Evolutionary conservation across 2,888 invertebrate genomes (phyloP).

Genomic region (Zhuqinia jingwanae): DNA sequence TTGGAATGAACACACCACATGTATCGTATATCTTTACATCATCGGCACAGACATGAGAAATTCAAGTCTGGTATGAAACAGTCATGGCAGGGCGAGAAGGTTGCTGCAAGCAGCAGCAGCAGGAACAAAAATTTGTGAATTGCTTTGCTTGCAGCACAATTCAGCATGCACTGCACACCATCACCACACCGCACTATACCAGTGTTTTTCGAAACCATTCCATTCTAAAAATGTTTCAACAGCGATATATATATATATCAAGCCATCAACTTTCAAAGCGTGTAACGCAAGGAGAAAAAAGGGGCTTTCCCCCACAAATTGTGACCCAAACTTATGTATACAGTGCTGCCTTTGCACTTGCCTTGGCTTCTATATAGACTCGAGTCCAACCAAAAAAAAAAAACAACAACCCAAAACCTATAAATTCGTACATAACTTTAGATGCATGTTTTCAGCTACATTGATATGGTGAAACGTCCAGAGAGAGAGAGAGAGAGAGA

Average conservation of each 20-base stretch:
- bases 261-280: slow-evolving; percentile 9
- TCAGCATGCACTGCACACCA: slow-evolving; percentile 7
- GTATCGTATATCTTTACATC: slow-evolving; percentile 51
- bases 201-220: slow-evolving; percentile 45
- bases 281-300: slow-evolving; percentile 56
- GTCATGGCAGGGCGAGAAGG: slow-evolving; percentile 3
- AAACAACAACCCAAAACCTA: too few species aligned
- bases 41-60: slow-evolving; percentile 47
- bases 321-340: not conserved
- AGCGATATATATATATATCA: slow-evolving; percentile 25
- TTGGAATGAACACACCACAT: not conserved
- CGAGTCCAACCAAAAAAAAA: slow-evolving; percentile 48
- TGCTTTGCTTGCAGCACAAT: slow-evolving; percentile 35
- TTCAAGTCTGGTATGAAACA: slow-evolving; percentile 37
- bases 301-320: slow-evolving; percentile 68
- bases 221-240: slow-evolving; percentile 37
- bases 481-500: too few species aligned
- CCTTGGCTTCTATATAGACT: slow-evolving; percentile 35
- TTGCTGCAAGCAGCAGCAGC: slow-evolving; percentile 10
- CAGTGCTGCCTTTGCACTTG: slow-evolving; percentile 23
- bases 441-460: too few species aligned
- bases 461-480: too few species aligned
- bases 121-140: slow-evolving; percentile 43
- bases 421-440: too few species aligned
- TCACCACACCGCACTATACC: slow-evolving; percentile 53